Base-by-base conservation (phyloP, 2,797 vertebrate species). In the Podargus strigoides region DNA sequence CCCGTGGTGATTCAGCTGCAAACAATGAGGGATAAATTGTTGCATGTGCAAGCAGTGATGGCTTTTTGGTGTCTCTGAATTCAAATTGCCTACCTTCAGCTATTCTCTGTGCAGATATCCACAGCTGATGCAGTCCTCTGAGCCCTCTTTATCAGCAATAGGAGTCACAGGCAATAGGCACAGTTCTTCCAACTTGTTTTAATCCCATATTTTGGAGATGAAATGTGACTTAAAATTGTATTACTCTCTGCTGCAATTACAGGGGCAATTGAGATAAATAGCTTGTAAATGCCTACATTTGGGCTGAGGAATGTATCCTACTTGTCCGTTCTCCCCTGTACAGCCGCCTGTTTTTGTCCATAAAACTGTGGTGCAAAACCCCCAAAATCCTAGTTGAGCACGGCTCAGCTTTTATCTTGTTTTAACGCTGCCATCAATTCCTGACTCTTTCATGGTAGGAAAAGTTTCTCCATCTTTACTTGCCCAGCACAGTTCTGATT, bases 391-490 rank as follows among this genome's bases (percentile, higher is more conserved):
- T 12, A 37, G 30, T 36, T n/a, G n/a, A n/a, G n/a, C n/a, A n/a
- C n/a, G n/a, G n/a, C n/a, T n/a, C n/a, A n/a, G n/a, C n/a, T n/a
- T n/a, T n/a, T n/a, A n/a, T n/a, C n/a, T n/a, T n/a, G n/a, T n/a
- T 42, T 59, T 36, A 59, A 18, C 0, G 0, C 15, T 80, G 18
- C 52, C 16, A 17, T 44, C 8, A 0, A 22, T 74, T 24, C 41
- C 37, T 22, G 23, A 34, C 20, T 72, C 18, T 53, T 16, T 28
- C 26, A 6, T 6, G 14, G 9, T n/a, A 36, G 47, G 72, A 1
- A 1, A 50, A 50, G 13, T 42, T 92, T 88, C 37, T 68, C 28
- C 9, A 13, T 34, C 53, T 90, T 64, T 81, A 16, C 49, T 85
- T 59, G 44, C 34, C 41, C 20, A 63, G 15, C 30, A 26, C 8